Conservation (phyloP, 92 coral and sea anemone species). For the Phymanthus crucifer region DNA sequence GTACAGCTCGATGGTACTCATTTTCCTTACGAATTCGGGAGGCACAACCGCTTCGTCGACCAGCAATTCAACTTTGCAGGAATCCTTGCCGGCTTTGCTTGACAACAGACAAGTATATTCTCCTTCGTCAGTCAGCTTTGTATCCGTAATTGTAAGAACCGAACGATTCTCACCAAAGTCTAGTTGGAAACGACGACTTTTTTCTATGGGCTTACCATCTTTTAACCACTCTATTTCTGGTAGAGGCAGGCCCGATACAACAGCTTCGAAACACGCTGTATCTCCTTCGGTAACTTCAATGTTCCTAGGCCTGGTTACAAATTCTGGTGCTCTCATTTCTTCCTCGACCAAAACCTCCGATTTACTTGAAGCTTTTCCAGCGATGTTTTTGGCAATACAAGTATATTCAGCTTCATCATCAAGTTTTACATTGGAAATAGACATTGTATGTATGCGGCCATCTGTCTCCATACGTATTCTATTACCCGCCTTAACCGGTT, state of each 20-base stretch:
- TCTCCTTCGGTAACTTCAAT: slow-evolving; percentile 67
- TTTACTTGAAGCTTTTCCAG: slow-evolving; percentile 75
- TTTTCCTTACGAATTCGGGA: slow-evolving; percentile 79
- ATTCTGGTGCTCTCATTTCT: slow-evolving; percentile 67
- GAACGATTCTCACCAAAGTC: slow-evolving; percentile 79
- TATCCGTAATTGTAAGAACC: slow-evolving; percentile 75
- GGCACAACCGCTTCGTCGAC: slow-evolving; percentile 86
- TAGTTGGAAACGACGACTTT: slow-evolving; percentile 65
- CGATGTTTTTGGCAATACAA: slow-evolving; percentile 82
- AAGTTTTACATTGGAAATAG: slow-evolving; percentile 50
- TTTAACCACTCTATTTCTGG: slow-evolving; percentile 93
- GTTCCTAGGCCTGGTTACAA: slow-evolving; percentile 59
- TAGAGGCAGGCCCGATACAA: slow-evolving; percentile 74
- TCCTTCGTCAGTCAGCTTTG: slow-evolving; percentile 88
- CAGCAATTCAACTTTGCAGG: slow-evolving; percentile 80
- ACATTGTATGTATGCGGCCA: slow-evolving; percentile 79
- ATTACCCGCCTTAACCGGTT: slow-evolving; percentile 49
- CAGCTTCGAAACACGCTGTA: slow-evolving; percentile 63
- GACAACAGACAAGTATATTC: slow-evolving; percentile 84
- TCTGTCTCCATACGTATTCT: slow-evolving; percentile 58
- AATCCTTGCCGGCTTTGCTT: slow-evolving; percentile 84
- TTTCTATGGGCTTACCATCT: slow-evolving; percentile 77
- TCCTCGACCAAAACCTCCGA: slow-evolving; percentile 77
- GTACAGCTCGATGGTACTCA: slow-evolving; percentile 76
- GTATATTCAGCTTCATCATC: slow-evolving; percentile 89